Evolutionary conservation across 2,888 invertebrate genomes (phyloP).

Genomic region (Harpalus rubripes): DNA sequence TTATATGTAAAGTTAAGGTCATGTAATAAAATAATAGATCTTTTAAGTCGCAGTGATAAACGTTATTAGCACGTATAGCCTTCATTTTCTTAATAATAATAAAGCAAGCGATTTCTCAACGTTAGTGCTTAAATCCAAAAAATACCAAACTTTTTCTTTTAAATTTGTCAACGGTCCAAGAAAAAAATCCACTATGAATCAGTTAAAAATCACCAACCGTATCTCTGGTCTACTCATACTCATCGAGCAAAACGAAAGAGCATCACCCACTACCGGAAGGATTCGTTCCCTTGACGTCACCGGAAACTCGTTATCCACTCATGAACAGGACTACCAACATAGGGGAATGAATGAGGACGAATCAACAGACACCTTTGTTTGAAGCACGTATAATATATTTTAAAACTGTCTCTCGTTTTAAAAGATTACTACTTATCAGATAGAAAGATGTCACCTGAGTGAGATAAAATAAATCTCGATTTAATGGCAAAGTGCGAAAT

Average conservation of each 20-base stretch:
- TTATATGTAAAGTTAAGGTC: no score
- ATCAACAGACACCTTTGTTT: constrained; percentile 20
- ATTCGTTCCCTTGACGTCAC: constrained; percentile 55
- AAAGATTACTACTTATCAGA: background rate
- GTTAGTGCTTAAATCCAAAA: no score
- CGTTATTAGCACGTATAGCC: no score
- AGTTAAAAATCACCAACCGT: background rate
- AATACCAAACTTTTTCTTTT: background rate
- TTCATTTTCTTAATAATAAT: no score
- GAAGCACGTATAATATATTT: background rate
- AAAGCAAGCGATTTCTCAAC: no score
- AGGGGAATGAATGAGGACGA: constrained; percentile 27
- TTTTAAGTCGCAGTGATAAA: no score
- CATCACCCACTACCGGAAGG: constrained; percentile 51
- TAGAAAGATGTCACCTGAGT: no score
- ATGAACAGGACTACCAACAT: constrained; percentile 31
- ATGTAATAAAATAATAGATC: no score
- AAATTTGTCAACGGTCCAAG: background rate
- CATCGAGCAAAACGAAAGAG: background rate
- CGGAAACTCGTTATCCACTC: constrained; percentile 60
- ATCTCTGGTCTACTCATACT: background rate
- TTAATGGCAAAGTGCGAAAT: no score
- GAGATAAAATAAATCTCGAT: no score
- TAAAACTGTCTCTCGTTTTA: background rate
- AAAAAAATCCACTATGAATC: background rate